Base-by-base conservation (phyloP, 2,113 vertebrate genomes). In the Actenoides hombroni region DNA sequence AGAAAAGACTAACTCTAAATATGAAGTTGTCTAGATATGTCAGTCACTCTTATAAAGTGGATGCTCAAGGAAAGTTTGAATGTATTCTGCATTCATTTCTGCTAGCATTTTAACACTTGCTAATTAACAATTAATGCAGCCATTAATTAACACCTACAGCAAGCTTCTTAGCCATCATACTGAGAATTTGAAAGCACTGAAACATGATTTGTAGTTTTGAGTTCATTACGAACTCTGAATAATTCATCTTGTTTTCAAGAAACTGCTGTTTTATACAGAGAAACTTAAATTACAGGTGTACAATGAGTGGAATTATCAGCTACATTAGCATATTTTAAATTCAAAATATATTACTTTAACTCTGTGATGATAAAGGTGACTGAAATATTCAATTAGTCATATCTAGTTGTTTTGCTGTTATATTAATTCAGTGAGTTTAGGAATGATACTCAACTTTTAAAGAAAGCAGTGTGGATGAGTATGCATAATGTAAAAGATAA, bases 201-300 rank as follows among this genome's bases (percentile, higher is more conserved):
- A 91, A 95, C 69, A 89, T 87, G 74, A 91, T 95, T 83, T 96
- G 82, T 92, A 35, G 54, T 39, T 94, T 95, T 16, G 13, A 81
- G 76, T 92, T 96, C 73, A 90, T 88, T 92, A 90, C 0, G 0
- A 92, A 68, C 51, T 84, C 73, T 96, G 86, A 96, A 97, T 96
- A 95, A 97, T 96, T 95, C 17, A 96, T 96, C 68, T 93, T 97
- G 90, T 93, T 97, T 96, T 94, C 73, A 86, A 92, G 90, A 78
- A 92, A 90, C 46, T 83, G 51, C 33, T 88, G 51, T 37, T 92
- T 94, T 93, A 40, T 63, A 37, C 24, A 71, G 64, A 83, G 37
- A 85, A 93, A 68, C 25, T 90, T 68, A 90, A 91, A 82, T 79
- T 87, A 35, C 78, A 96, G 75, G 75, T 90, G 59, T 83, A 49